A percentile compares a stretch with the other conserved stretches of the same genome.
These are phyloP conservation scores for Onychostoma macrolepis DNA, from an alignment of 2,113 vertebrate genomes.

Conservation along the genomic window DNA sequence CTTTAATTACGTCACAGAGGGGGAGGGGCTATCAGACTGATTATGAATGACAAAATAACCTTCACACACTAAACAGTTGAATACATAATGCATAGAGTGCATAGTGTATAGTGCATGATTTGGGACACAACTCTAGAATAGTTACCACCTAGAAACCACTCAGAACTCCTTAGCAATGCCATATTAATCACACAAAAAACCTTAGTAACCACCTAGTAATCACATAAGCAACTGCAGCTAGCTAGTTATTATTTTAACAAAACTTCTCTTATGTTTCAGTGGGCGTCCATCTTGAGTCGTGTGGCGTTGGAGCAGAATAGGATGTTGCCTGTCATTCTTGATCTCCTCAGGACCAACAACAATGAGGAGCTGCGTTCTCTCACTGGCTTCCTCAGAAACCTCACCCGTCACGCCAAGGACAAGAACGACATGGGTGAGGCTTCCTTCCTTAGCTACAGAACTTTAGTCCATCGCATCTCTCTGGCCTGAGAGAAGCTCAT, in stretches of 20 bases:
- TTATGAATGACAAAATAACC: too few species aligned
- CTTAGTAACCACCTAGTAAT: not conserved
- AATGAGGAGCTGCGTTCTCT: constrained; percentile 82
- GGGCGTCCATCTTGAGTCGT: constrained; percentile 82
- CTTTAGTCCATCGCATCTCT: not conserved
- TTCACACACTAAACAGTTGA: too few species aligned
- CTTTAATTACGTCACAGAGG: too few species aligned
- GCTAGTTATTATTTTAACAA: not conserved
- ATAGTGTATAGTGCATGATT: too few species aligned
- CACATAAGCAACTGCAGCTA: not conserved
- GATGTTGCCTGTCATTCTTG: constrained; percentile 80
- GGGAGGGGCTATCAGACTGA: too few species aligned
- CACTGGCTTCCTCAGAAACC: constrained; percentile 83
- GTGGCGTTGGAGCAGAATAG: constrained; percentile 83
- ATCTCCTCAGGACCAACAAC: constrained; percentile 74
- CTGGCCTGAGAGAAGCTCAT: not conserved
- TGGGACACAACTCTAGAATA: too few species aligned
- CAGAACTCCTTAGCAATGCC: not conserved
- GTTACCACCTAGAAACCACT: not conserved
- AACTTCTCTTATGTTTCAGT: constrained; percentile 65
- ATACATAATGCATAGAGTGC: too few species aligned
- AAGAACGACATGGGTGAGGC: constrained; percentile 85
- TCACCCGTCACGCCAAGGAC: constrained; percentile 79
- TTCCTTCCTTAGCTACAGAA: not conserved
- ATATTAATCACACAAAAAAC: not conserved